Evolutionary conservation across 2,888 invertebrate genomes (phyloP).

Genomic region (Tholera decimalis): DNA sequence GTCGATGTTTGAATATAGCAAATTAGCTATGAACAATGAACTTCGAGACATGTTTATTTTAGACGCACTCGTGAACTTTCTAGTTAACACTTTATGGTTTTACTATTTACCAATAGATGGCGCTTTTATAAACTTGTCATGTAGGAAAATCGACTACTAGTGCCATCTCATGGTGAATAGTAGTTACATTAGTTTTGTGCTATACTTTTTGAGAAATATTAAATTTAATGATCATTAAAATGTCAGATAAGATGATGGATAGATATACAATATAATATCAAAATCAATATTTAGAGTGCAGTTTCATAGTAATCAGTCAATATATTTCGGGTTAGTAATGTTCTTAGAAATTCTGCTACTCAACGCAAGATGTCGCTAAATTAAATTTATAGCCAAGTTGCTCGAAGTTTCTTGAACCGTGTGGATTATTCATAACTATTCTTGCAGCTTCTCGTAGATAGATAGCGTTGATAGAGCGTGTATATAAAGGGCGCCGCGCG

Average conservation of each 20-base stretch:
- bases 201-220: no score
- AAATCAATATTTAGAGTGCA: not conserved
- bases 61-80: conserved; percentile 32
- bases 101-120: conserved; percentile 71
- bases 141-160: not conserved
- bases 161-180: conserved; percentile 18
- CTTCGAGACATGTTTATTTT: conserved; percentile 3
- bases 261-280: no score
- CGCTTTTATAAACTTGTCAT: conserved; percentile 26
- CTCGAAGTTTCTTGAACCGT: conserved; percentile 79
- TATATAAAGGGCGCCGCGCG: conserved; percentile 77
- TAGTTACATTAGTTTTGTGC: not conserved
- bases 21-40: no score
- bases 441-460: conserved; percentile 75
- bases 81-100: conserved; percentile 32
- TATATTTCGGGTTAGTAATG: fast-evolving
- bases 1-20: no score
- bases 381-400: not conserved
- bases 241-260: not conserved
- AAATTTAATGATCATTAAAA: no score
- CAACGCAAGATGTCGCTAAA: conserved; percentile 72
- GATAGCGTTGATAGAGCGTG: conserved; percentile 70
- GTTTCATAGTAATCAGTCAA: not conserved
- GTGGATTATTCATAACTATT: conserved; percentile 74
- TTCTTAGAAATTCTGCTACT: conserved; percentile 45